Evolutionary conservation across 2,797 vertebrate genomes (phyloP).

Genomic region (Tokudaia tokunoshimensis): DNA sequence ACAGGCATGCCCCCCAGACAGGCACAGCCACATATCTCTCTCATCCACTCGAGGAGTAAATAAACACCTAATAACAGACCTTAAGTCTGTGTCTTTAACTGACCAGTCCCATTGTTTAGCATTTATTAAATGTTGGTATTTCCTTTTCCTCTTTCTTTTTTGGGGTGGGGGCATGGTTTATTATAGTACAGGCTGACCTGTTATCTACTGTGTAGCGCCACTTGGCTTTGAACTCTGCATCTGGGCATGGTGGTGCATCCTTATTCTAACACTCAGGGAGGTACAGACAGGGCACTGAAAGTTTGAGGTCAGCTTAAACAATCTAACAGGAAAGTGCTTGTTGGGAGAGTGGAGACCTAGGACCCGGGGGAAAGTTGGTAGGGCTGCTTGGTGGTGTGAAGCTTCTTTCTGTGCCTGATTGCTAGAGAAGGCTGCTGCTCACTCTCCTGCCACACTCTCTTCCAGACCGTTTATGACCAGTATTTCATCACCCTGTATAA

Average conservation of each 20-base stretch:
- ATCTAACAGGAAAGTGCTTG: background rate
- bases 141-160: background rate
- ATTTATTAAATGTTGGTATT: background rate
- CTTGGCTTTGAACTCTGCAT: background rate
- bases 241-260: background rate
- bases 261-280: background rate
- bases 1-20: background rate
- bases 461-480: conserved; percentile 94
- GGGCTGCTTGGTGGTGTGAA: rapidly evolving
- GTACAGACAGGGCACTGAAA: background rate
- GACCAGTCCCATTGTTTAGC: background rate
- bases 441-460: background rate
- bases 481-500: conserved; percentile 98
- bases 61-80: background rate
- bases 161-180: background rate
- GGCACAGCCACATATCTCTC: background rate
- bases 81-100: background rate
- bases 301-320: background rate
- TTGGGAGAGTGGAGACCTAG: background rate
- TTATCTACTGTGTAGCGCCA: background rate
- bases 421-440: background rate
- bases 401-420: background rate
- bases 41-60: background rate
- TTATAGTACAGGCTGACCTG: background rate
- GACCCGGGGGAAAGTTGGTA: background rate